Evolutionary conservation across 1,140 invertebrate species (phyloP).

Genomic region (Cherax destructor): DNA sequence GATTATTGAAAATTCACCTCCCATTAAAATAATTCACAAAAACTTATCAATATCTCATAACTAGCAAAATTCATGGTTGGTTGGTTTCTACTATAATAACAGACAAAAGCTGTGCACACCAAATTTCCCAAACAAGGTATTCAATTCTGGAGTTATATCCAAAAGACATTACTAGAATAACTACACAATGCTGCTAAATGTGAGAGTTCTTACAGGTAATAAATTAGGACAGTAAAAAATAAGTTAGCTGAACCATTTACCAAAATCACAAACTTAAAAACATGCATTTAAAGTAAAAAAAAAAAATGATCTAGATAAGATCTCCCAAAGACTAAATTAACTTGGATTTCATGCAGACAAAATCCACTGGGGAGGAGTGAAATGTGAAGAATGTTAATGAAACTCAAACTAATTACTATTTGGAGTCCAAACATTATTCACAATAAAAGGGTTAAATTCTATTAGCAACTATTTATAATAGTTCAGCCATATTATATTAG

Average conservation of each 20-base stretch:
- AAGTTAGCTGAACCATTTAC: constrained; percentile 34
- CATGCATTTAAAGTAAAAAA: neutral
- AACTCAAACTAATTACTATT: neutral
- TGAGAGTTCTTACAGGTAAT: constrained; percentile 6
- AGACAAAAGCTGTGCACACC: neutral
- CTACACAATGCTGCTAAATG: constrained; percentile 23
- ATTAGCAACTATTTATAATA: neutral
- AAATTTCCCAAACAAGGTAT: neutral
- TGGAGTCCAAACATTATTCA: neutral
- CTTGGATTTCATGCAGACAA: neutral
- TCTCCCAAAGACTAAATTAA: neutral
- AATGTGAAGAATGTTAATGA: neutral
- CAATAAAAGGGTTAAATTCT: neutral
- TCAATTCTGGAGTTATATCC: neutral
- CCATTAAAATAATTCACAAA: neutral
- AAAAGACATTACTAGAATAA: neutral
- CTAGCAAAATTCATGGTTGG: neutral
- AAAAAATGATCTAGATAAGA: neutral
- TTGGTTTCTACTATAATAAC: neutral
- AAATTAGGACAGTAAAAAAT: constrained; percentile 13
- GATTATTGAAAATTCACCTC: neutral
- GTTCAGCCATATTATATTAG: neutral
- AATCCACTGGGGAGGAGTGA: neutral
- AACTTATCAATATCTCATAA: neutral
- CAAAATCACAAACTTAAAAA: constrained; percentile 6